Evolutionary conservation across 23 tunicate genomes (phyloP).

Genomic region (Diplosoma virens): DNA sequence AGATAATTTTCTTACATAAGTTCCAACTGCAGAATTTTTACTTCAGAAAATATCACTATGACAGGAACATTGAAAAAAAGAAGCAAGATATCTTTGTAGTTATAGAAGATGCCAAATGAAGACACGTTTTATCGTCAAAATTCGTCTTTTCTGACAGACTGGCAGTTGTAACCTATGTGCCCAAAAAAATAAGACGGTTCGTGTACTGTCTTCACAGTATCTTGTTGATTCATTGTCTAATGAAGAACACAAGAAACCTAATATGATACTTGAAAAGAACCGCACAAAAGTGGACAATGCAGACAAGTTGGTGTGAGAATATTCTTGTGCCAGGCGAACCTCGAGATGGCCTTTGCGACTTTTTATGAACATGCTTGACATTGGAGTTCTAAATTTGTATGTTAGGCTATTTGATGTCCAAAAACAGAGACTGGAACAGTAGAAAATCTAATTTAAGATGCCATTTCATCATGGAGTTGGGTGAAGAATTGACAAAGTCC

Average conservation of each 20-base stretch:
- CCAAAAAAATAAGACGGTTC: conserved; percentile 17
- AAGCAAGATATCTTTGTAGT: conserved; percentile 17
- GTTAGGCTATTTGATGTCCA: conserved; percentile 8
- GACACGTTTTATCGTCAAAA: conserved; percentile 20
- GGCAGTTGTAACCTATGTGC: conserved; percentile 23
- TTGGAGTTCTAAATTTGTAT: conserved; percentile 16
- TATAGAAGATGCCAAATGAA: conserved; percentile 22
- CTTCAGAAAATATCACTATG: conserved; percentile 22
- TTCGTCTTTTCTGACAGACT: conserved; percentile 16
- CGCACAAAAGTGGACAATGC: conserved; percentile 4
- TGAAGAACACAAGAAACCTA: conserved; percentile 27
- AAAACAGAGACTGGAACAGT: conserved; percentile 30
- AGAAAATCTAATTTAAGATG: conserved; percentile 23
- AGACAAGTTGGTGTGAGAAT: conserved; percentile 37
- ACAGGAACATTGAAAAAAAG: conserved; percentile 16
- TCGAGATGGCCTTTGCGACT: conserved; percentile 19
- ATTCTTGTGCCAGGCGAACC: conserved; percentile 32
- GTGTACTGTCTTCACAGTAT: conserved; percentile 27
- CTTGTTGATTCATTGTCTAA: conserved; percentile 27
- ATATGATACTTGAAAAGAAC: conserved; percentile 15
- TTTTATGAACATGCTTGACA: conserved; percentile 32
- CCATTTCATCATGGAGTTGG: conserved; percentile 16
- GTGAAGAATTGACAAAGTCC: conserved; percentile 23
- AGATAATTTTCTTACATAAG: conserved; percentile 26
- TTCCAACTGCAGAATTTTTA: conserved; percentile 18